A percentile compares a stretch with the other conserved stretches of the same genome.
These are phyloP conservation scores for Petrophora chlorosata DNA, from an alignment of 2,888 invertebrate species.

Conservation along the genomic window DNA sequence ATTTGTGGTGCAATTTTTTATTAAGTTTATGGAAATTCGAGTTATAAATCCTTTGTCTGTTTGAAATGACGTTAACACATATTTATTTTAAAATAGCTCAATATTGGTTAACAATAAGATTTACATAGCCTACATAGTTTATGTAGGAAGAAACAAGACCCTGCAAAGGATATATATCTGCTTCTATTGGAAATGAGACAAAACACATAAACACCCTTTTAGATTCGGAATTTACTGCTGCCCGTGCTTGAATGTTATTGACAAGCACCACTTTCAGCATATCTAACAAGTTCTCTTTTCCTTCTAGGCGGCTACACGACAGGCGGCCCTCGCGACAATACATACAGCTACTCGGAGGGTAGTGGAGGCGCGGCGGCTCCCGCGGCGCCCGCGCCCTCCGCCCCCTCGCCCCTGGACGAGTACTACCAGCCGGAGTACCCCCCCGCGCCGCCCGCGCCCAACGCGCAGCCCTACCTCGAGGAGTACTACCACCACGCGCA, in stretches of 20 bases:
- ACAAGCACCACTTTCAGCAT: no score
- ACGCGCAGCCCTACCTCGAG: conserved; percentile 86
- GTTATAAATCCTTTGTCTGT: neutral
- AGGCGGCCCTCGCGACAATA: conserved; percentile 80
- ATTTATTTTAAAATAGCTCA: no score
- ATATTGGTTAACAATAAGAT: no score
- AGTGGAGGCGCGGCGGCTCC: conserved; percentile 57
- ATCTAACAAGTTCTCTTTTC: conserved; percentile 2
- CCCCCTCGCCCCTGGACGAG: conserved; percentile 81
- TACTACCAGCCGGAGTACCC: conserved; percentile 79
- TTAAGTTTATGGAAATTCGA: neutral
- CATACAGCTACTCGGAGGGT: conserved; percentile 76
- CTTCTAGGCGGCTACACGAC: conserved; percentile 83
- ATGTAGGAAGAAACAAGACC: no score
- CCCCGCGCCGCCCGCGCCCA: conserved; percentile 75
- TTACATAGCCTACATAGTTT: no score
- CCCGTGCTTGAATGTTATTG: no score
- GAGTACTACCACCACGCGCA: conserved; percentile 89
- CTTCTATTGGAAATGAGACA: no score
- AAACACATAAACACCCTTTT: no score
- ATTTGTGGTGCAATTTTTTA: conserved; percentile 7
- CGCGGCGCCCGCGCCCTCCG: conserved; percentile 63
- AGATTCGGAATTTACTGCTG: no score
- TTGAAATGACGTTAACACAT: no score
- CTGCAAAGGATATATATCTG: no score